Base-by-base conservation (phyloP, 2,797 vertebrate genomes). In the Sebastes minor region DNA sequence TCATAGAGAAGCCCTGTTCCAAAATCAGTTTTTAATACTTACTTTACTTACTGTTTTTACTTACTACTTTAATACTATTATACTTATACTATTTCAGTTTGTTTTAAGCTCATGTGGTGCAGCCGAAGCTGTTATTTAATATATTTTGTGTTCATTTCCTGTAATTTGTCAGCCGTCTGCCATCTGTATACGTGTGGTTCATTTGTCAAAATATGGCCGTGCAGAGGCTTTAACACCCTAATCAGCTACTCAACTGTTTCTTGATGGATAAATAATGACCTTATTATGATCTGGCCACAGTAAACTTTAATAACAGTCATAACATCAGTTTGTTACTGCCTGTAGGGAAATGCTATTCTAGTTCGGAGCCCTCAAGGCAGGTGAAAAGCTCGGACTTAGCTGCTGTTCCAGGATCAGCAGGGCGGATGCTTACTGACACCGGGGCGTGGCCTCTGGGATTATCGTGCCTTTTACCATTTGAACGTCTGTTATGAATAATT, bases 371-470 rank as follows among this genome's bases (percentile, higher is more conserved):
- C 27, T 64, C 28, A 12, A 35, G 69, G 53, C 32, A 83, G 60
- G 25, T 25, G n/a, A 80, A 74, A 72, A 72, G 35, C 57, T 68
- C 2, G 2, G 49, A 27, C 59, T 78, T 18, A 68, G 78, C 33
- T 4, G 11, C 55, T 65, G 60, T 62, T 73, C 8, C 8, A 11
- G 49, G 64, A 73, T 73, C 73, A 57, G 52, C 32, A 42, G 60
- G 52, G 66, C 30, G 22, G 52, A 79, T 46, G 33, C 27, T 66
- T 64, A 22, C 49, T 78, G 75, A 71, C 73, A 71, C 2, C 4
- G 28, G 68, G 59, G 59, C 8, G 35, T 74, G 78, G 80, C 80
- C 71, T 83, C 28, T 52, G 16, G 57, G 74, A 78, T 83, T 69
- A 67, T 13, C 12, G 2, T 32, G 27, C 57, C 66, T 74, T 66